Evolutionary conservation across 1,140 invertebrate genomes (phyloP), one percentile per base, ranked within the genome.

Genomic region (Drosophila triauraria): DNA sequence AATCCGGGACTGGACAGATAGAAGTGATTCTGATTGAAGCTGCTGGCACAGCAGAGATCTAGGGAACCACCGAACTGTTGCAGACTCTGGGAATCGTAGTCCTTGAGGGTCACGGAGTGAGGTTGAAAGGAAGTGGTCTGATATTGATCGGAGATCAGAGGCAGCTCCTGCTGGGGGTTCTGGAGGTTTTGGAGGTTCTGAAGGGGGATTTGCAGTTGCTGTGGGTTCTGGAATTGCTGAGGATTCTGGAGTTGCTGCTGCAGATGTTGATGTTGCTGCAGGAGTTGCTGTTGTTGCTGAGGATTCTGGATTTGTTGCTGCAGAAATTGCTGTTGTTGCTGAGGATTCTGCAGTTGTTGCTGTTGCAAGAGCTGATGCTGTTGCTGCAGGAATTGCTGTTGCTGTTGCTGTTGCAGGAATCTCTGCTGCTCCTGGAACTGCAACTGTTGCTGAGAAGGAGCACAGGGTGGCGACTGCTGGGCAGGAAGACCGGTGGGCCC

Each of bases 1-100:
- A 95, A 95, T 32, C 94, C 94, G 0, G 95, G 94, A 93, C 94
- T 95, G 4, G 93, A 76, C 0, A 95, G 38, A n/a, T 94, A 83
- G 71, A 95, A 94, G 62, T 92, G 91, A 43, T 91, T 92, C 0
- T 93, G 82, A 8, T 91, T 93, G 57, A 94, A 94, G 17, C 81
- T 71, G 15, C 86, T 91, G 10, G 72, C 71, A 69, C 94, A 95
- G 63, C 95, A 94, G 7, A 81, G 65, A 72, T 86, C 82, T n/a
- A 83, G 64, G 17, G 68, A 46, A 0, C 78, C 69, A 0, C 78
- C 80, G 56, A 80, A 91, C 47, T 86, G 82, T 20, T 84, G 81
- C 30, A 78, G 59, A 12, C 38, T 77, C 44, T 88, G 78, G 3
- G 85, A 62, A 59, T 90, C 85, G 43, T 90, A 91, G 3, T 90